Evolutionary conservation across 2,888 invertebrate genomes (phyloP), one percentile per base, ranked within the genome.

Genomic region (Melangyna quadrimaculata): DNA sequence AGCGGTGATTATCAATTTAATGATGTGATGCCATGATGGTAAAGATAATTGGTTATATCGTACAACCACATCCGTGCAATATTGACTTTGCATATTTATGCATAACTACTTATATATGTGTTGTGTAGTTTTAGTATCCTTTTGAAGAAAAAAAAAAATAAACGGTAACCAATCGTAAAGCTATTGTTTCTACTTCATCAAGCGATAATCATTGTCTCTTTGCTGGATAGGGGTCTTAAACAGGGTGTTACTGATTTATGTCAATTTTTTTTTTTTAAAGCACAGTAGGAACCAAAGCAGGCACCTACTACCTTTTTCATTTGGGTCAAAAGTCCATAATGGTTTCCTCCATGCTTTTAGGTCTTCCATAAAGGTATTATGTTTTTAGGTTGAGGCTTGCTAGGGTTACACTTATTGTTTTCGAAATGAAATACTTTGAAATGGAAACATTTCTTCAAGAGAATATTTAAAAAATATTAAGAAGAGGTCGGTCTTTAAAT

Each of bases 131-230:
- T 10, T 10, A 3, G 6, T 24, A 40, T 72, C 43, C 51, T 72
- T 61, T 61, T 59, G n/a, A n/a, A n/a, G n/a, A n/a, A n/a, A n/a
- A n/a, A n/a, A n/a, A n/a, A n/a, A n/a, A n/a, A n/a, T n/a, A 40
- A 72, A 40, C 35, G 40, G 51, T 75, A 67, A 48, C 55, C 74
- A 37, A 70, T 51, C 45, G 65, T 22, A 19, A 57, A 67, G 17
- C 43, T 51, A 69, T 78, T 78, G 73, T 78, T 63, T 70, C 73
- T 48, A 22, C 73, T 72, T 17, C 65, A 40, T 53, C 43, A 61
- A 35, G 27, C 65, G 43, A 19, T 61, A 61, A 59, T 32, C 27
- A 19, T 29, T 17, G 37, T n/a, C 19, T 55, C 14, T 6, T 17
- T 35, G n/a, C 8, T 24, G 12, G n/a, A 65, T 40, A 7, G 2